Percentiles rank a stretch among this genome's conserved stretches.
phyloP scores from a whole-genome alignment of 1,140 invertebrate genomes.

The Sesamia nonagrioides region DNA sequence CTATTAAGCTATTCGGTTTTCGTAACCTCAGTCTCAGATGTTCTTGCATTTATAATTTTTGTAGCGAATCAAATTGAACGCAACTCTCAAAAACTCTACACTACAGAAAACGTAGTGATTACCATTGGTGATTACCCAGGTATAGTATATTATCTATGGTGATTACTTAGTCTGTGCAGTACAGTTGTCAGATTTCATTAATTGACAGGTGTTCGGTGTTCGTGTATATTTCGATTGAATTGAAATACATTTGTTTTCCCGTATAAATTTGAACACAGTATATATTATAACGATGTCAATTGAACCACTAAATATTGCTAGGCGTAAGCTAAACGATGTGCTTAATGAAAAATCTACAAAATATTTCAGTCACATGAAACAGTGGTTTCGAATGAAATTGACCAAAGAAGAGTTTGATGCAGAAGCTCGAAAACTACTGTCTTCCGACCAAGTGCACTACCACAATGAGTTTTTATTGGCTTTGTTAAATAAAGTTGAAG shows the following conservation, averaged over 20 bases:
- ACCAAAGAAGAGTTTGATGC: slow-evolving; percentile 94
- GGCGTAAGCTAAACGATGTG: slow-evolving; percentile 89
- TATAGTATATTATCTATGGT: no score
- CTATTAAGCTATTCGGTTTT: no score
- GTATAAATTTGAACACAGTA: not conserved
- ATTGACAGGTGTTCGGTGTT: not conserved
- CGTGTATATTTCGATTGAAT: not conserved
- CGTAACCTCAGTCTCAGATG: no score
- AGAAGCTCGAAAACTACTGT: slow-evolving; percentile 91
- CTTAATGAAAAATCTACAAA: slow-evolving; percentile 90
- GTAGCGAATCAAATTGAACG: no score
- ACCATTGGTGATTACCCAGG: no score
- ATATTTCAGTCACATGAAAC: slow-evolving; percentile 91
- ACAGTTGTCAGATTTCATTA: no score
- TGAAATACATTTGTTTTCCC: not conserved
- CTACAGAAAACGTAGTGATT: no score
- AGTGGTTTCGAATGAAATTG: slow-evolving; percentile 92
- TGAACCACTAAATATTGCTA: slow-evolving; percentile 83
- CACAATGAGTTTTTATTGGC: slow-evolving; percentile 95
- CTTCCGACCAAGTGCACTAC: slow-evolving; percentile 91
- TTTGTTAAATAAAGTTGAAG: slow-evolving; percentile 92
- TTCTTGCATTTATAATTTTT: no score
- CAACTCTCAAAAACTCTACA: no score
- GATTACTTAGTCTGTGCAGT: no score
- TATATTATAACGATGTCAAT: slow-evolving; percentile 69